Conservation (phyloP, 1,140 invertebrate genomes). For the Drosophila insularis region DNA sequence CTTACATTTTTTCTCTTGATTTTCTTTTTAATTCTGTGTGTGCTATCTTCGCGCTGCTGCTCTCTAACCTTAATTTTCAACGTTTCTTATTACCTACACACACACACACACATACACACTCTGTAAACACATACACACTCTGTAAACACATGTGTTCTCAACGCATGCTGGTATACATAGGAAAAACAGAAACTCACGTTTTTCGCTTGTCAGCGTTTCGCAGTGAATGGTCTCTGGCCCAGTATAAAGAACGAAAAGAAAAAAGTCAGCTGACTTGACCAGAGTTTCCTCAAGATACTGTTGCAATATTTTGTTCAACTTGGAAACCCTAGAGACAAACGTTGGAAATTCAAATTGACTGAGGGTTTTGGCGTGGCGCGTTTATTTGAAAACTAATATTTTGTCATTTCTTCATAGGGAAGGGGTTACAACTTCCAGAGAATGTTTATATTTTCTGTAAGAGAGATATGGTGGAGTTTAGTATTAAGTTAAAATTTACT, state of each 20-base stretch:
- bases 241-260: not conserved
- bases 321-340: not conserved
- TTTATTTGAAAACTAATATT: not conserved
- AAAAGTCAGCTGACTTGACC: not conserved
- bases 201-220: constrained; percentile 34
- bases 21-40: constrained; percentile 48
- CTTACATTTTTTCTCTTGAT: constrained; percentile 66
- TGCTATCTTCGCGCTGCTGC: constrained; percentile 39
- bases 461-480: too few relatives aligned
- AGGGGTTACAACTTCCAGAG: too few relatives aligned
- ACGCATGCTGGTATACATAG: constrained; percentile 73
- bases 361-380: not conserved
- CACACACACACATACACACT: constrained; percentile 48
- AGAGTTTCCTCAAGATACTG: not conserved
- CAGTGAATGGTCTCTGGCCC: constrained; percentile 39
- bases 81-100: constrained; percentile 74
- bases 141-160: constrained; percentile 68
- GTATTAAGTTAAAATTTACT: too few relatives aligned
- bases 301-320: not conserved
- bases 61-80: constrained; percentile 82
- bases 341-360: not conserved
- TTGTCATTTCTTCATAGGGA: too few relatives aligned
- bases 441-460: too few relatives aligned
- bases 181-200: constrained; percentile 77
- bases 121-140: too few relatives aligned